Evolutionary conservation across 2,113 vertebrate species (phyloP), one percentile per base, ranked within the genome.

Genomic region (Ciconia boyciana): DNA sequence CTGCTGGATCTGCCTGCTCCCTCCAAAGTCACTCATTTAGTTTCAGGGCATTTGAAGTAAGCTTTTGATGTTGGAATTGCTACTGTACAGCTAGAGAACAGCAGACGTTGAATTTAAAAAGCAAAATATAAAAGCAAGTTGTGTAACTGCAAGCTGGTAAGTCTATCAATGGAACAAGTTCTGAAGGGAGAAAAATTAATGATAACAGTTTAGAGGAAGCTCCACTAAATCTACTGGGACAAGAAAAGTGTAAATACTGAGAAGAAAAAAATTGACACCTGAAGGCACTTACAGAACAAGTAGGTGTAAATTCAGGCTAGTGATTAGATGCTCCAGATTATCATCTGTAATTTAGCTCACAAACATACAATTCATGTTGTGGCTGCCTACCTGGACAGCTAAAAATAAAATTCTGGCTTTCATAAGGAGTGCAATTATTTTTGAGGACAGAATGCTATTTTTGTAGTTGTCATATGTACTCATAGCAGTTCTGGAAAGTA

Each of bases 11-110:
- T 89, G 79, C 88, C 49, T 36, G 11, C 68, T 94, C 15, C 60
- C 34, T 94, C 71, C 88, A 71, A 95, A 81, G 94, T 86, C 79
- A 75, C 46, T 93, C 46, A 58, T 87, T 83, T 93, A 76, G 51
- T 71, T 93, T 71, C 71, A 89, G 77, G 91, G 87, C 44, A 74
- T 76, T 89, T 93, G 28, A 94, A 94, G 86, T 74, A 92, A 93
- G 51, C 32, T 68, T 93, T 95, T 94, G 64, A 92, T 92, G 79
- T 55, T 83, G 43, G 31, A 96, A 80, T 88, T 80, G 51, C 43
- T 81, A 46, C 54, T 70, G 43, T 89, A 58, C 6, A 78, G 75
- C 66, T 78, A 32, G 12, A 96, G 68, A 96, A 90, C 2, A 92
- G 68, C n/a, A 88, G 92, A 88, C 22, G 71, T 48, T 88, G 76